phyloP scores from a whole-genome alignment of 2,888 invertebrate genomes.

The Drosophila cognata region DNA sequence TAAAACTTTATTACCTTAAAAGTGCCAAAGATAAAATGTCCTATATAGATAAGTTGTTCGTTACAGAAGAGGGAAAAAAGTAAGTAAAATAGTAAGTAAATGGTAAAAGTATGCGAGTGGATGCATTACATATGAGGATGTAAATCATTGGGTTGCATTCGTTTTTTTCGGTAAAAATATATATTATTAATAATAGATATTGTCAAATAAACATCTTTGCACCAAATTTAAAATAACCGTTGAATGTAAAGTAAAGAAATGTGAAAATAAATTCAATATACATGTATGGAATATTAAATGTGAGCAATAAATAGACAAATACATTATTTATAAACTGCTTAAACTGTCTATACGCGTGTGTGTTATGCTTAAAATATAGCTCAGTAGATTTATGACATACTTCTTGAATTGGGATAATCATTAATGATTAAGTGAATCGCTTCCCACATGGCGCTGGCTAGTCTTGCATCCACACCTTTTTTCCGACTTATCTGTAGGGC shows the following conservation, averaged over 20 bases:
- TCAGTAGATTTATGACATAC: slow-evolving; percentile 43
- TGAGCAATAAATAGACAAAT: slow-evolving; percentile 3
- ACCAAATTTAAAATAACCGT: neutral
- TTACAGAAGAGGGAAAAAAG: neutral
- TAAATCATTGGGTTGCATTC: neutral
- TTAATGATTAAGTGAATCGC: slow-evolving; percentile 59
- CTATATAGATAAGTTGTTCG: neutral
- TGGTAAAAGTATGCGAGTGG: neutral
- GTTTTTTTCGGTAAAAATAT: neutral
- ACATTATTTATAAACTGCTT: slow-evolving; percentile 17
- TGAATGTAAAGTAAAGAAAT: neutral
- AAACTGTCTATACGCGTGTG: neutral
- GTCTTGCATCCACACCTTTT: slow-evolving; percentile 25
- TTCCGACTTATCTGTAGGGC: slow-evolving; percentile 22
- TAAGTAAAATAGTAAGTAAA: neutral
- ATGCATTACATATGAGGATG: neutral
- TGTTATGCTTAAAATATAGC: slow-evolving; percentile 1
- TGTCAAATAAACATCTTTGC: neutral
- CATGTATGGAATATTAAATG: neutral
- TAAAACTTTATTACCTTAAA: neutral
- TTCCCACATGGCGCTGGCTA: slow-evolving; percentile 2
- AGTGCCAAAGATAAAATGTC: neutral
- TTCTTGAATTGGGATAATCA: slow-evolving; percentile 53
- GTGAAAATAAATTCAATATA: neutral
- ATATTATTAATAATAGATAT: neutral